Base-by-base conservation (phyloP, 2,113 vertebrate species). In the Lepus americanus region DNA sequence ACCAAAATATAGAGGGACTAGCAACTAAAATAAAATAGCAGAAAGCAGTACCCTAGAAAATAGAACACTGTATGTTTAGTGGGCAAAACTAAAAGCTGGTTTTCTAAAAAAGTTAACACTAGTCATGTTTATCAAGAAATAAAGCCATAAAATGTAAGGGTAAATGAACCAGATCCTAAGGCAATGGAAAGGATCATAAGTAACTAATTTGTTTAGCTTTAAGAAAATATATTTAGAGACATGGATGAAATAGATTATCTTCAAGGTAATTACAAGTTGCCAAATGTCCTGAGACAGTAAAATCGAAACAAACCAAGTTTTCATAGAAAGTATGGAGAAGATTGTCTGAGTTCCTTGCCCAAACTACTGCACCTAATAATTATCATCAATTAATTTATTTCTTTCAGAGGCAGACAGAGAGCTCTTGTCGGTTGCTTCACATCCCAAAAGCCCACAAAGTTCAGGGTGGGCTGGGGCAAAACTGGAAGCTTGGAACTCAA, bases 231-330 rank as follows among this genome's bases (percentile, higher is more conserved):
- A 79, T 86, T 73, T 90, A 3, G 79, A 90, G 85, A 27, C 9
- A 29, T 73, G n/a, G 22, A 61, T 78, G 64, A 89, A 94, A 94
- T 19, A 83, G 29, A 51, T 6, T 44, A 77, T 61, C 61, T 77
- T 89, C 33, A 89, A 77, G 11, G 44, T 39, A 88, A 85, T 31
- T 78, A 39, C 53, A 89, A 83, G 85, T 90, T 73, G 39, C 63
- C 7, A 72, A 80, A 73, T 20, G 31, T 39, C 27, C 19, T 39
- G 44, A 79, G 33, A 79, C 3, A 25, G 7, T 74, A 91, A 66
- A 70, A 64, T 74, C 31, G 64, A 53, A 83, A 27, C 31, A 64
- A 74, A 74, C 10, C 29, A 31, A 67, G 23, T 22, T 55, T 89
- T 23, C 39, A 44, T 44, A 44, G 39, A 44, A 44, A 44, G 39